phyloP scores from a whole-genome alignment of 2,113 vertebrate genomes.

The Chloebia gouldiae region DNA sequence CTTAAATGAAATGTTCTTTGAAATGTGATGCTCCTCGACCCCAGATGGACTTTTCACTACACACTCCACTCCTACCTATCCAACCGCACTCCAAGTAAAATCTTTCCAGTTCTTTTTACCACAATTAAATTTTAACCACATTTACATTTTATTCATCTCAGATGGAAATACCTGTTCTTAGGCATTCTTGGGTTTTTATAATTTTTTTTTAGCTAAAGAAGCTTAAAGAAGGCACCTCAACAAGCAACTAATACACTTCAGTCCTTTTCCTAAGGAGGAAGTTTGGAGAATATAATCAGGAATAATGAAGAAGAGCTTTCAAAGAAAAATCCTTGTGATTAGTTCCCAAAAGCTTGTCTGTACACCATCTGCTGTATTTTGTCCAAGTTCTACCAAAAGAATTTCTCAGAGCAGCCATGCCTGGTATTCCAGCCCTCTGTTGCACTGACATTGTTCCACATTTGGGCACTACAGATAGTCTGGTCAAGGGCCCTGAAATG shows the following conservation, averaged over 20 bases:
- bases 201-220: not conserved
- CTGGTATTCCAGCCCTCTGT: not conserved
- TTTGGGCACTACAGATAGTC: not conserved
- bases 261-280: not conserved
- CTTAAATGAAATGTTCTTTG: not conserved
- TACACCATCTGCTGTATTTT: not conserved
- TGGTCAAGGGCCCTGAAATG: not conserved
- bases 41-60: not conserved
- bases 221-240: not conserved
- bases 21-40: not conserved
- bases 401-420: not conserved
- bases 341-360: not conserved
- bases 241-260: not conserved
- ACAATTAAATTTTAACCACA: not conserved
- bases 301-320: not conserved
- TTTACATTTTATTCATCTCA: not conserved
- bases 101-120: not conserved
- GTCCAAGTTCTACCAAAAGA: not conserved
- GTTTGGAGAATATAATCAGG: too few species aligned
- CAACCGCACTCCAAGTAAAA: not conserved
- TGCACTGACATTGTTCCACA: not conserved
- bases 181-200: not conserved
- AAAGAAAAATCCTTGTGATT: not conserved
- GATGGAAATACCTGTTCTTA: not conserved
- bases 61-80: not conserved